Percentiles rank a stretch among this genome's conserved stretches.
Conservation (phyloP, 2,113 vertebrate species). For the Actinemys pallida region DNA sequence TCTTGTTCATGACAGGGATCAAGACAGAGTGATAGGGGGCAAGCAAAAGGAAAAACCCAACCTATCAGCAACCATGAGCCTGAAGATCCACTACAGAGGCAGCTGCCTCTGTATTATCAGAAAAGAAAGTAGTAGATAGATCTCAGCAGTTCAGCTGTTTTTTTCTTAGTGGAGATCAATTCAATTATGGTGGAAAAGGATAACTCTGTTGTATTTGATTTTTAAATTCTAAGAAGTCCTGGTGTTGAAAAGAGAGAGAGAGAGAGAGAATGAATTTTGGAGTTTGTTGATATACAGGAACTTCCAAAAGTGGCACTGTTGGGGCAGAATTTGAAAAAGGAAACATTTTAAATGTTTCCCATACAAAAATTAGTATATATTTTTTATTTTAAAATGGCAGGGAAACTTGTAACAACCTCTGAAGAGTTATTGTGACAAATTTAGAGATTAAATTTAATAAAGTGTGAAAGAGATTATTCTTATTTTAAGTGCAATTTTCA, state of each 20-base stretch:
- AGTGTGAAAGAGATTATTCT: neutral
- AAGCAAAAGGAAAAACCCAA: neutral
- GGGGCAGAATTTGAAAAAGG: neutral
- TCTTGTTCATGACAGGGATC: neutral
- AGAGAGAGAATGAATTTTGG: neutral
- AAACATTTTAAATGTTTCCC: neutral
- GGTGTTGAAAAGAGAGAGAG: neutral
- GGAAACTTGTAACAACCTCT: neutral
- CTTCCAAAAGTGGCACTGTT: neutral
- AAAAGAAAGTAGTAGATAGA: neutral
- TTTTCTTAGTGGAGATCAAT: neutral
- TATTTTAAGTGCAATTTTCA: neutral
- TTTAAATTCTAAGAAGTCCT: neutral
- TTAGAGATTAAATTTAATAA: neutral
- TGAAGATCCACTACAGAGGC: neutral
- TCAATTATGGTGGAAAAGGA: neutral
- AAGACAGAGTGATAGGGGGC: neutral
- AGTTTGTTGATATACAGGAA: neutral
- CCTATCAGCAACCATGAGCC: neutral
- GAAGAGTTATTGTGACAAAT: neutral
- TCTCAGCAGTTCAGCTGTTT: neutral
- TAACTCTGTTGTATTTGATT: neutral
- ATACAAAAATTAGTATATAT: neutral
- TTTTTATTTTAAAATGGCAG: neutral
- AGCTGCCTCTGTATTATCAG: neutral